Base-by-base conservation (phyloP, 1,140 invertebrate species). In the Stegodyphus mimosarum region DNA sequence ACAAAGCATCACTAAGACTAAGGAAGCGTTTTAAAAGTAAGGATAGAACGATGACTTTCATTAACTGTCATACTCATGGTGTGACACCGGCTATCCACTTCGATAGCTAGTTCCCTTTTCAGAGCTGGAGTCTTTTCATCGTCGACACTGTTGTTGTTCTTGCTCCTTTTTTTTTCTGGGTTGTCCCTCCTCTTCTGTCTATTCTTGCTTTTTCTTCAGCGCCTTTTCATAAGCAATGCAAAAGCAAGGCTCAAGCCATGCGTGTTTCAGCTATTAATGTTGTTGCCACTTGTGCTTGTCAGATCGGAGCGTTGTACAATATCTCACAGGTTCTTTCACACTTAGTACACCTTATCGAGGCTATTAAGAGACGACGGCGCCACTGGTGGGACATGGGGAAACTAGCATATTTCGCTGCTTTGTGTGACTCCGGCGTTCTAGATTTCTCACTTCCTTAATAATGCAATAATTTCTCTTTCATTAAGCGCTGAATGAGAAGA, bases 281-380 rank as follows among this genome's bases (percentile, higher is more conserved):
- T 67, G 63, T 49, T 17, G 67, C 67, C 75, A 77, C 75, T 77
- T 77, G 75, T 50, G 50, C 60, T 77, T 77, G 75, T 77, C 75
- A 77, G 55, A 77, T 77, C 50, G 75, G 17, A 63, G 50, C 63
- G n/a, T 48, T 55, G 75, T 9, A 50, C 75, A 77, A 77, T 77
- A 77, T 77, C 75, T 77, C 75, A 77, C 75, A 66, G 75, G 63
- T 66, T 52, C 75, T 77, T 77, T 77, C 75, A 77, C 75, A 77
- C 63, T 70, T 70, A 17, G 13, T 48, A 48, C 75, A 77, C 75
- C 75, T 77, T 77, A 66, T 60, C 33, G 33, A 33, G 33, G 33
- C 33, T 33, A 33, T 33, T 33, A 33, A 33, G 33, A 33, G 33
- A 33, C 33, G 33, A 33, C 33, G 33, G 33, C 33, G 33, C 33